Base-by-base conservation (phyloP, 2,888 invertebrate species). In the Epiperipatus broadwayi region DNA sequence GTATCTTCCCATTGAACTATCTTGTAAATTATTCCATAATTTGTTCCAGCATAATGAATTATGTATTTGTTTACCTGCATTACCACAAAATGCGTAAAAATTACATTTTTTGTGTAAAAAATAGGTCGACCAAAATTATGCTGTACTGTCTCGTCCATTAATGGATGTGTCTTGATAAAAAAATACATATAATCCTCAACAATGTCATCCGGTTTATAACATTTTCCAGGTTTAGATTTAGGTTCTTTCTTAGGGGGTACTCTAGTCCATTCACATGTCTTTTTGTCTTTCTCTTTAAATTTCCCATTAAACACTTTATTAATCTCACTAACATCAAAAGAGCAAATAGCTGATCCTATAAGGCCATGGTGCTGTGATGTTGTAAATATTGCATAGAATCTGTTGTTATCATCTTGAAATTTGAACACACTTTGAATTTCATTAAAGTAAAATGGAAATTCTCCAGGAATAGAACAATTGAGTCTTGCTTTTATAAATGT, bases 371-470 rank as follows among this genome's bases (percentile, higher is more conserved):
- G n/a, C n/a, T n/a, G n/a, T n/a, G 87, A 84, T 2, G 91, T 93
- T 7, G 89, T 89, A 62, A 93, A 93, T 22, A 85, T 83, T 20
- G 87, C 91, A 60, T 91, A 93, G 66, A 93, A 89, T 50, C 77
- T 49, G 8, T 73, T 77, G 58, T 84, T 78, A 53, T 87, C 85
- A 2, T 75, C 79, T 1, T 85, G 84, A 28, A 87, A 75, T 64
- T 83, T 83, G 67, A 85, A 89, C 56, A 91, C 83, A 55, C 85
- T 85, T 65, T 91, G 89, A 57, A 93, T 87, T 67, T 91, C 91
- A 64, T 95, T 87, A 70, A 95, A 95, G 64, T 93, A 91, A 67
- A 93, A 95, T 1, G 93, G 93, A 58, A 85, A 91, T 57, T 91
- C 91, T 49, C 93, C 93, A 8, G 93, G 89, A 55, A 91, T 83